Evolutionary conservation across 2,113 vertebrate species (phyloP), one percentile per base, ranked within the genome.

Genomic region (Lycaon pictus): DNA sequence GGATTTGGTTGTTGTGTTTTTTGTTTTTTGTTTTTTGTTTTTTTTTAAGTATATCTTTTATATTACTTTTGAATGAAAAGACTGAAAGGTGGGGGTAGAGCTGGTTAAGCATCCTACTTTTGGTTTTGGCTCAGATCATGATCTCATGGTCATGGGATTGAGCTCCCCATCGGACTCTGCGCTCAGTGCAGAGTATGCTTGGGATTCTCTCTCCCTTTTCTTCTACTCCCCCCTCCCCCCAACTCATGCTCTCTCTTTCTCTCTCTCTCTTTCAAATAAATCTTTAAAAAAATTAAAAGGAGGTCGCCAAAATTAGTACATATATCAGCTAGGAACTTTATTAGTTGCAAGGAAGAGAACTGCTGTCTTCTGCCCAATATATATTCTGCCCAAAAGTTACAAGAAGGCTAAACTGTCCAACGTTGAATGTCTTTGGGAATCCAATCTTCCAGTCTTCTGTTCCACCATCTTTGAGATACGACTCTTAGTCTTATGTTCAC

Each of bases 11-110:
- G 43, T 43, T 43, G 12, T 55, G 3, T 55, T 16, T 55, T 35
- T 35, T 35, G 35, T 35, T 35, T 35, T 35, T 56, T 56, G 13
- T 58, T 19, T 67, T 69, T 32, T n/a, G n/a, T n/a, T 67, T 69
- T 67, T 69, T 69, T 69, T n/a, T 1, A 16, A 16, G 12, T 23
- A 76, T 76, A 48, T 27, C 37, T 80, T 53, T 69, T 37, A 67
- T 58, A 63, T 37, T 80, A 60, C 43, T 88, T 88, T 88, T 95
- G 1, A 88, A n/a, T 84, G 63, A 80, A 92, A 29, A 85, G 48
- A 69, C n/a, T 69, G n/a, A 69, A 69, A 69, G 32, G 29, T 32
- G 29, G 65, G 32, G 32, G 16, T 16, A 3, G 12, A 65, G 13
- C 3, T 25, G 25, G 16, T 69, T 69, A n/a, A 69, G 16, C 16